A percentile compares a stretch with the other conserved stretches of the same genome.
phyloP scores from a whole-genome alignment of 2,797 vertebrate species.

The Tiaroga cobitis region DNA sequence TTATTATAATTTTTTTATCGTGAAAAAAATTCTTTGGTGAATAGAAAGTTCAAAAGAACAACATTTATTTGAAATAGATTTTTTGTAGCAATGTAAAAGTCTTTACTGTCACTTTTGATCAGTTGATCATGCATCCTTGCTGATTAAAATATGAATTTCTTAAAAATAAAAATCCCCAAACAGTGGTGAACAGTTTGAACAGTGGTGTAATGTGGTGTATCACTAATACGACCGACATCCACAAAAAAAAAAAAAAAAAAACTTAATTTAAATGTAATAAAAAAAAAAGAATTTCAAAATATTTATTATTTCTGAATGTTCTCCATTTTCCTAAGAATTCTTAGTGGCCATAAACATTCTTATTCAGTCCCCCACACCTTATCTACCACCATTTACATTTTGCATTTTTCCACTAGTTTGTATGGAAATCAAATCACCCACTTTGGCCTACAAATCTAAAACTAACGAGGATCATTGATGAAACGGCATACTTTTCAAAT shows the following conservation, averaged over 20 bases:
- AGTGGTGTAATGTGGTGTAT: background rate
- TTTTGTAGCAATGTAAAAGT: background rate
- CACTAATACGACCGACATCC: background rate
- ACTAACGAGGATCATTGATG: background rate
- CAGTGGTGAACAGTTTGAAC: too few species aligned
- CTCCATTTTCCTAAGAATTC: background rate
- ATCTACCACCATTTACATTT: background rate
- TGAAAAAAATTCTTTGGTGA: background rate
- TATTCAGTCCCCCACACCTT: background rate
- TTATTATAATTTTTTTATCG: background rate
- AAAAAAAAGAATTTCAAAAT: background rate
- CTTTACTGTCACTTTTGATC: background rate
- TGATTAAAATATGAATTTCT: background rate
- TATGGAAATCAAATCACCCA: background rate
- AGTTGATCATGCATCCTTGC: background rate
- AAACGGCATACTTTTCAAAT: slow-evolving; percentile 10
- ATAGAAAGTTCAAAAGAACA: background rate
- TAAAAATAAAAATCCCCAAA: background rate
- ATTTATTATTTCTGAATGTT: background rate
- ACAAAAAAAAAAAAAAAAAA: too few species aligned
- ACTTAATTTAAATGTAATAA: too few species aligned
- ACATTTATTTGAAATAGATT: background rate
- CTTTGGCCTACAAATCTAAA: background rate
- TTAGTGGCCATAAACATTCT: background rate
- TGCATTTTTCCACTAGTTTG: background rate